Evolutionary conservation across 1,140 invertebrate genomes (phyloP).

Genomic region (Papilio machaon): DNA sequence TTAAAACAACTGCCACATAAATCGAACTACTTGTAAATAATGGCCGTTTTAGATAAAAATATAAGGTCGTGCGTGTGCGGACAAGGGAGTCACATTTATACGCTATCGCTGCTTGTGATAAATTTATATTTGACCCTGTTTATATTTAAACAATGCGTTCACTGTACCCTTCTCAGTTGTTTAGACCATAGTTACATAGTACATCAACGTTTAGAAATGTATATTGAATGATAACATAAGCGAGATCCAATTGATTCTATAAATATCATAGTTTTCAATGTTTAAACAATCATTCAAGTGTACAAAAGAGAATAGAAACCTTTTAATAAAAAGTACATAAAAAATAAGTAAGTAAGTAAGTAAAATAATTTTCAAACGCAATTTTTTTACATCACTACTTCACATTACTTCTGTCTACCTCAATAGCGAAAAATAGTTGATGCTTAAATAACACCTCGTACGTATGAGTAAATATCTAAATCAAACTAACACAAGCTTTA

Average conservation of each 20-base stretch:
- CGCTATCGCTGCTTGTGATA: slow-evolving; percentile 30
- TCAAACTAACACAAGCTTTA: slow-evolving; percentile 25
- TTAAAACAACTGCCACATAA: not conserved
- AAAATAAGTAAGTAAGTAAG: no score
- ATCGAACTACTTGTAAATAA: not conserved
- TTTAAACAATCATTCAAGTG: not conserved
- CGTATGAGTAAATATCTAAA: slow-evolving; percentile 25
- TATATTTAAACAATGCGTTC: slow-evolving; percentile 31
- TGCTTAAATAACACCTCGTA: not conserved
- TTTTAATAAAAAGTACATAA: not conserved
- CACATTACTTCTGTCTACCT: not conserved
- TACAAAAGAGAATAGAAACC: no score
- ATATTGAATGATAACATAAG: not conserved
- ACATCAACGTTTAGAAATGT: not conserved
- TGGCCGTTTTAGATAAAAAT: slow-evolving; percentile 29
- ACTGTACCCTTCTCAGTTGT: slow-evolving; percentile 9
- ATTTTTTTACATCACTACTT: not conserved
- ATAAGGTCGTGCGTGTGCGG: slow-evolving; percentile 13
- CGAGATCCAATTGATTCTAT: not conserved
- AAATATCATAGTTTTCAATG: no score
- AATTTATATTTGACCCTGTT: slow-evolving; percentile 35
- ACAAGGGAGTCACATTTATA: slow-evolving; percentile 26
- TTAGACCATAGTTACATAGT: not conserved
- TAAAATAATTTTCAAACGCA: no score
- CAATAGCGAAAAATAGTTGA: not conserved